Evolutionary conservation across 1,140 invertebrate species (phyloP).

Genomic region (Argopecten irradians): DNA sequence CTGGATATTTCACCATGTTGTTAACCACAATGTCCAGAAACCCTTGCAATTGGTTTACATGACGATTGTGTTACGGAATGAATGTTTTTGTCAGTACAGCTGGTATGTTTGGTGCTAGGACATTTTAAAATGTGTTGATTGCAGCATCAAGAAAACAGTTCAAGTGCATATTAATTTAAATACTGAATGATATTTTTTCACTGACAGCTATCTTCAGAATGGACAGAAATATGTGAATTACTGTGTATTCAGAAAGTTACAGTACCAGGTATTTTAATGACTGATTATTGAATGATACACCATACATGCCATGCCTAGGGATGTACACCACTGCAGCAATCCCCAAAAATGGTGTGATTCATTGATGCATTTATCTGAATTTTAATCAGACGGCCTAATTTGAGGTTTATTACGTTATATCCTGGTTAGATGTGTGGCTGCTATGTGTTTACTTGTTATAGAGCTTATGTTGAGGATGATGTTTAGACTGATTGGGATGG

Average conservation of each 20-base stretch:
- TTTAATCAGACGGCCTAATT: conserved; percentile 21
- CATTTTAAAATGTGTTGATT: background rate
- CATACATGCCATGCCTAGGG: background rate
- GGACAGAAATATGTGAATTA: background rate
- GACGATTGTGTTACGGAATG: background rate
- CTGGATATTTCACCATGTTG: background rate
- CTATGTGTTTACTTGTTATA: too few species aligned
- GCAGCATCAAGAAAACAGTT: background rate
- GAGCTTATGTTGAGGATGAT: background rate
- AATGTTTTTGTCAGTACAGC: background rate
- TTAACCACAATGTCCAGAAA: background rate
- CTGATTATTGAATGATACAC: background rate
- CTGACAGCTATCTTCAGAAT: background rate
- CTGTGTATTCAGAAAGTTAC: background rate
- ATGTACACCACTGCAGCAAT: conserved; percentile 3
- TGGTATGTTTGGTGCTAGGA: background rate
- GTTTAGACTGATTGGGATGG: background rate
- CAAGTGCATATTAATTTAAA: background rate
- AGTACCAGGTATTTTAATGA: background rate
- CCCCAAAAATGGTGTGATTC: background rate
- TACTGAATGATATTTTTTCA: background rate
- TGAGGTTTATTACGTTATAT: too few species aligned
- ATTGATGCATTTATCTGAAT: background rate
- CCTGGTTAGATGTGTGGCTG: too few species aligned
- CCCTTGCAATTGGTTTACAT: too few species aligned